Evolutionary conservation across 2,888 invertebrate species (phyloP).

Genomic region (Acanthosepion lycidas): DNA sequence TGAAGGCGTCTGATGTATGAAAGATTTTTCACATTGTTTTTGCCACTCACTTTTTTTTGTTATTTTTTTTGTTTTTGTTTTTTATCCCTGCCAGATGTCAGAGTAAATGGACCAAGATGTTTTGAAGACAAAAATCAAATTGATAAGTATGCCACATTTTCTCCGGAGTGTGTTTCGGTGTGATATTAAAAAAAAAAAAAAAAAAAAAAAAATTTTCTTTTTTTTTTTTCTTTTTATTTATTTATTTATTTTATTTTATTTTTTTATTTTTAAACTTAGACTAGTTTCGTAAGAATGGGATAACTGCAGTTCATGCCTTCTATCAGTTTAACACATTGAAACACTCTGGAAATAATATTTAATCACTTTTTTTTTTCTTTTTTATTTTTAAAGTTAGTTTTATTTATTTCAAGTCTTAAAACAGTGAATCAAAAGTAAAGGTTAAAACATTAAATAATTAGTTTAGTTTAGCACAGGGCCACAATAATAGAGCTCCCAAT

Average conservation of each 20-base stretch:
- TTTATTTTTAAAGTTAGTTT: too few species aligned
- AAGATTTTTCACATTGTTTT: slow-evolving; percentile 25
- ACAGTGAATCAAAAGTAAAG: not conserved
- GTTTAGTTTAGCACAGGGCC: not conserved
- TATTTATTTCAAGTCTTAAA: not conserved
- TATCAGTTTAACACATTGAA: not conserved
- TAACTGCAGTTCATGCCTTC: not conserved
- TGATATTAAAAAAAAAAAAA: not conserved
- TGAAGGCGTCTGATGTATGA: not conserved
- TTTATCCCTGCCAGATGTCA: slow-evolving; percentile 47
- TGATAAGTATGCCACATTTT: slow-evolving; percentile 45
- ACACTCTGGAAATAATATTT: not conserved
- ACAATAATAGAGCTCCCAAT: not conserved
- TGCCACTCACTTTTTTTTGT: not conserved
- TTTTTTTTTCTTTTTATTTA: not conserved
- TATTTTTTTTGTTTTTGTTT: not conserved
- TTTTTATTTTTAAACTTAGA: not conserved
- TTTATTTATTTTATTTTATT: not conserved
- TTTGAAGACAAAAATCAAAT: slow-evolving; percentile 46
- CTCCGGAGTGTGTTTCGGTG: slow-evolving; percentile 43
- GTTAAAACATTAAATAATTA: not conserved
- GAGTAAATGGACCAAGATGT: slow-evolving; percentile 42
- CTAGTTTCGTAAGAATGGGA: slow-evolving; percentile 24
- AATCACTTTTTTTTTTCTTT: not conserved
- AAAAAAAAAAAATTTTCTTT: too few species aligned